phyloP scores from a whole-genome alignment of 2,888 invertebrate genomes.

The Trissonchulus latispiculum region DNA sequence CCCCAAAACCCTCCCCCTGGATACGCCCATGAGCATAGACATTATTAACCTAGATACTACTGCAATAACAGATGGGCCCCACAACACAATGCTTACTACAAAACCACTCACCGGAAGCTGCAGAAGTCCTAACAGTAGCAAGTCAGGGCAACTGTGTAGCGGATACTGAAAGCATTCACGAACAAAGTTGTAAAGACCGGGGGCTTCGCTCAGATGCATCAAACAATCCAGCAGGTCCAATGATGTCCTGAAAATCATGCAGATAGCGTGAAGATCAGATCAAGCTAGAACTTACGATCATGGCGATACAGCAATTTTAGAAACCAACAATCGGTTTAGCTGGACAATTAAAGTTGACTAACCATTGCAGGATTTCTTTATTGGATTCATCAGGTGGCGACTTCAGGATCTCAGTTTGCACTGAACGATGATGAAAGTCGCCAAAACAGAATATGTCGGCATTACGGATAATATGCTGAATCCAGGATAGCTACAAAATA shows the following conservation, averaged over 20 bases:
- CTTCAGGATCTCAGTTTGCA: slow-evolving; percentile 77
- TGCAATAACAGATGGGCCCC: no score
- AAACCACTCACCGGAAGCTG: slow-evolving; percentile 62
- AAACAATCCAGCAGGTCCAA: slow-evolving; percentile 79
- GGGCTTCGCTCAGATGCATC: slow-evolving; percentile 69
- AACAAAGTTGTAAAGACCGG: slow-evolving; percentile 66
- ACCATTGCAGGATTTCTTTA: slow-evolving; percentile 83
- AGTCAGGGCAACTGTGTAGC: slow-evolving; percentile 83
- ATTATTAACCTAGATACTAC: no score
- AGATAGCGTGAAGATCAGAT: no score
- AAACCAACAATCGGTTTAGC: no score
- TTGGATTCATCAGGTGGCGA: slow-evolving; percentile 87
- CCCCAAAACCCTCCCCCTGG: no score
- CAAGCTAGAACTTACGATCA: no score
- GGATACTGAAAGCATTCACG: slow-evolving; percentile 84
- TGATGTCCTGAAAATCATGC: slow-evolving; percentile 62
- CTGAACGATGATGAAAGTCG: slow-evolving; percentile 75
- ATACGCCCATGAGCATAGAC: no score
- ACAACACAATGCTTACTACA: no score
- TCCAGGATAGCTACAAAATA: slow-evolving; percentile 71
- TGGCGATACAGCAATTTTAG: no score
- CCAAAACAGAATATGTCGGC: slow-evolving; percentile 88
- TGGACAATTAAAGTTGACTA: slow-evolving; percentile 27
- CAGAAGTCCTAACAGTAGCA: slow-evolving; percentile 73
- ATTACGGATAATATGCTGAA: slow-evolving; percentile 73